Evolutionary conservation across 64 coral and sea anemone species (phyloP).

Genomic region (Platygyra sinensis): DNA sequence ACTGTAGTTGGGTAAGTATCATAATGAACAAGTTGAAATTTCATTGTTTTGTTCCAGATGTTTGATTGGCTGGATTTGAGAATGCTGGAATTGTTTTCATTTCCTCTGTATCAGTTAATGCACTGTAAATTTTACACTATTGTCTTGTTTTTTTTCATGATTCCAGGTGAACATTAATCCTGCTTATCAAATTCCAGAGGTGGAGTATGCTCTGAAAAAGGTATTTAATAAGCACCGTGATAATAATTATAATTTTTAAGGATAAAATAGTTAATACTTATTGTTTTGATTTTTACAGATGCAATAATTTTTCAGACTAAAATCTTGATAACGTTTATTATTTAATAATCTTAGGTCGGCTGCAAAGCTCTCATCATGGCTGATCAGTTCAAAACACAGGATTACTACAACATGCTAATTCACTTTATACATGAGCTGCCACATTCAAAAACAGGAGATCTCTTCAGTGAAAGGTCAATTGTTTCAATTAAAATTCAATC

Average conservation of each 20-base stretch:
- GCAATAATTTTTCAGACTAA: not conserved
- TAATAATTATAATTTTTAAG: too few species aligned
- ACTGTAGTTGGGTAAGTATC: too few species aligned
- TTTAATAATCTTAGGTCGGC: constrained; percentile 67
- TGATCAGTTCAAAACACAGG: constrained; percentile 85
- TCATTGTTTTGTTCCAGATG: too few species aligned
- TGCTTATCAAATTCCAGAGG: constrained; percentile 89
- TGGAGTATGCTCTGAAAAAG: constrained; percentile 96
- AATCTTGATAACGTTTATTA: not conserved
- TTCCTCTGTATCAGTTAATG: too few species aligned
- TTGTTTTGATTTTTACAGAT: too few species aligned
- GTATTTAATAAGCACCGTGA: constrained; percentile 23
- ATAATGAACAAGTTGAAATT: too few species aligned
- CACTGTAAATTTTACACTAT: too few species aligned
- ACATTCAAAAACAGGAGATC: constrained; percentile 71
- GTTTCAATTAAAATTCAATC: not conserved
- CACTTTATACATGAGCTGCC: constrained; percentile 84
- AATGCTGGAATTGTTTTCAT: too few species aligned
- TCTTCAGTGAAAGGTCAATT: constrained; percentile 67
- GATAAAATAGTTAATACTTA: too few species aligned
- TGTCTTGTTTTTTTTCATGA: too few species aligned
- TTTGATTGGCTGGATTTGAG: too few species aligned
- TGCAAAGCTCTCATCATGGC: constrained; percentile 89
- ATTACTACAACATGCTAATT: constrained; percentile 93
- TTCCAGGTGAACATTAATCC: constrained; percentile 94